A percentile compares a stretch with the other conserved stretches of the same genome.
Evolutionary conservation across 2,797 vertebrate genomes (phyloP).

Genomic region (Sebastes dallii): DNA sequence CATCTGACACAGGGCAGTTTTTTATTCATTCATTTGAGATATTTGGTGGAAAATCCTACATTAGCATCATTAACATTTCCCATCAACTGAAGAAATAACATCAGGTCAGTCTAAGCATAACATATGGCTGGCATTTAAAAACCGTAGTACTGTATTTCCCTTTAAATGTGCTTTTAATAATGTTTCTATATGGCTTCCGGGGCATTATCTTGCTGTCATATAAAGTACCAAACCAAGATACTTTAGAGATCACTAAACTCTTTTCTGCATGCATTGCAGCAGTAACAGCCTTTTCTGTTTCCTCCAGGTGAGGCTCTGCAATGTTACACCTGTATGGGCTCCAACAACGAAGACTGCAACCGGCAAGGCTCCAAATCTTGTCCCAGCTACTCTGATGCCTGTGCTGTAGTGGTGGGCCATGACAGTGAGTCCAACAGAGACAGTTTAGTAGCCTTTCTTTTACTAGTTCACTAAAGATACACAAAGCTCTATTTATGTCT

Average conservation of each 20-base stretch:
- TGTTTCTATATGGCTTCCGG: background rate
- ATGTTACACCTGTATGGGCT: conserved; percentile 90
- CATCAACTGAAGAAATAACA: background rate
- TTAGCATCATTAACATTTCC: background rate
- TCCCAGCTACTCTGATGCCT: conserved; percentile 88
- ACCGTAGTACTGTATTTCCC: too few species aligned
- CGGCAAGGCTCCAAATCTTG: conserved; percentile 88
- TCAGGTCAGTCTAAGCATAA: background rate
- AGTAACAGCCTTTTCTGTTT: conserved; percentile 1
- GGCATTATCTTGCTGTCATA: background rate
- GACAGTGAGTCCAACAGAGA: conserved; percentile 83
- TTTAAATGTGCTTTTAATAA: background rate
- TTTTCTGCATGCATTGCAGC: background rate
- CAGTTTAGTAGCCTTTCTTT: conserved; percentile 20
- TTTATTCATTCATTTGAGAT: background rate
- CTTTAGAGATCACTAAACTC: background rate
- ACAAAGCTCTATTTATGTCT: background rate
- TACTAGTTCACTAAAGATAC: background rate
- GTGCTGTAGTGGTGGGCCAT: conserved; percentile 86
- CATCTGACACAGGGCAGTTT: background rate
- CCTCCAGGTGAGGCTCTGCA: conserved; percentile 83
- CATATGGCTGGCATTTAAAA: background rate
- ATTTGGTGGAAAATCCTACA: background rate
- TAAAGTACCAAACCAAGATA: background rate
- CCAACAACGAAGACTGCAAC: conserved; percentile 90